phyloP scores from a whole-genome alignment of 2,888 invertebrate genomes.

The Plagodis pulveraria region DNA sequence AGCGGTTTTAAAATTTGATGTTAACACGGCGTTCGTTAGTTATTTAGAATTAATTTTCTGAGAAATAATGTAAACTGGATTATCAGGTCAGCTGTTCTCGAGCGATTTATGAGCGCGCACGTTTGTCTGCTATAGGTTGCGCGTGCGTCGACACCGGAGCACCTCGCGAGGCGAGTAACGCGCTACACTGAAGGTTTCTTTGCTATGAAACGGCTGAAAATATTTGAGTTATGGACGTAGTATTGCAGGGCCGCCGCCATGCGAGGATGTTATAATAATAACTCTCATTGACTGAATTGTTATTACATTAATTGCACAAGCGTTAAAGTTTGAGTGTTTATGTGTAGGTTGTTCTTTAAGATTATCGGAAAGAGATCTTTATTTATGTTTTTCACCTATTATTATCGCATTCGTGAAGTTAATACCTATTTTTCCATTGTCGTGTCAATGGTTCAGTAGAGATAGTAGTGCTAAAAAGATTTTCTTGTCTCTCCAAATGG shows the following conservation, averaged over 20 bases:
- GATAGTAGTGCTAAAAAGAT: no score
- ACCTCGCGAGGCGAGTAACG: constrained; percentile 35
- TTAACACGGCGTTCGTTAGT: constrained; percentile 32
- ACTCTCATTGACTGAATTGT: constrained; percentile 23
- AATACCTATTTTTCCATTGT: no score
- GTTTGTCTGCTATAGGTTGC: constrained; percentile 30
- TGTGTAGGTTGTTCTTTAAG: constrained; percentile 2
- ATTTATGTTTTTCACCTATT: no score
- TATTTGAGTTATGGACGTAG: constrained; percentile 40
- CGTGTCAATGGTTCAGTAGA: no score
- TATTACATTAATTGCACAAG: constrained; percentile 19
- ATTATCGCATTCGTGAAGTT: no score
- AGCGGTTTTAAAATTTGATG: constrained; percentile 33
- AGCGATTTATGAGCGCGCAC: constrained; percentile 55
- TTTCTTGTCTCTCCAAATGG: no score
- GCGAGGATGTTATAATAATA: constrained; percentile 19
- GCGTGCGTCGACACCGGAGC: constrained; percentile 28
- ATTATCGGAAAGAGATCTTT: no score
- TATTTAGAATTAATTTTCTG: constrained; percentile 47
- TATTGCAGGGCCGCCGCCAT: constrained; percentile 36
- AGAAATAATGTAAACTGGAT: constrained; percentile 59
- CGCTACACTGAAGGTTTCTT: constrained; percentile 29
- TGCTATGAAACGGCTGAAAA: constrained; percentile 45
- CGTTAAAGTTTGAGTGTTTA: constrained; percentile 13
- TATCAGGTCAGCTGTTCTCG: constrained; percentile 54